Evolutionary conservation across 2,888 invertebrate genomes (phyloP), one percentile per base, ranked within the genome.

Genomic region (Apoda limacodes): DNA sequence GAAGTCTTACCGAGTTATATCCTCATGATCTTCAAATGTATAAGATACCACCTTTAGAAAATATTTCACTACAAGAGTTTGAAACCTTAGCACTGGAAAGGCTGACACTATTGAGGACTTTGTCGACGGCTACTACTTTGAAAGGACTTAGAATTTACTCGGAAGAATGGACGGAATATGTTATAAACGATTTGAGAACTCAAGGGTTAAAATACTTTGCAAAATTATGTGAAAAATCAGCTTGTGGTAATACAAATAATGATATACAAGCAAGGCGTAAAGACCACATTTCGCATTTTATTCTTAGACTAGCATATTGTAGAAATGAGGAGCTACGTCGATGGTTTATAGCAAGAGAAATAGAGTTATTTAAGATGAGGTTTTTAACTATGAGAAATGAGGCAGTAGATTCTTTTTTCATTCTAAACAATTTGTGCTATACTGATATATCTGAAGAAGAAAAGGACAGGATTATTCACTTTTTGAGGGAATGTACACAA

Each of bases 261-360:
- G 88, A 90, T 52, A 58, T 87, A 23, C 85, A 88, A 55, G 85
- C 86, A 1, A 82, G 92, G 32, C 83, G 85, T 17, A 85, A 86
- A 39, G 98, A 99, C 67, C 90, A 93, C 52, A 85, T 97, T 28
- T 94, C 98, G 1, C 98, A 99, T 65, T 98, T 92, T 61, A 92
- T 98, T 48, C 78, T 98, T 3, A 83, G 97, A 32, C 68, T 99
- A 34, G 95, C 95, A 0, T 98, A 94, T 66, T 97, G 95, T 57
- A 85, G 91, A 51, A 88, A 89, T 12, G 91, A 92, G 44, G 95
- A 97, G 32, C 75, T 94, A 20, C 82, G 91, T 17, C 85, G 84
- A 35, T 98, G 98, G 98, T 95, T 96, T 58, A 75, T 96, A 9
- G 75, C 85, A 11, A 87, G 93, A 43, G 99, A 99, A 80, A 66